Evolutionary conservation across 2,888 invertebrate genomes (phyloP).

Genomic region (Geotrupes spiniger): DNA sequence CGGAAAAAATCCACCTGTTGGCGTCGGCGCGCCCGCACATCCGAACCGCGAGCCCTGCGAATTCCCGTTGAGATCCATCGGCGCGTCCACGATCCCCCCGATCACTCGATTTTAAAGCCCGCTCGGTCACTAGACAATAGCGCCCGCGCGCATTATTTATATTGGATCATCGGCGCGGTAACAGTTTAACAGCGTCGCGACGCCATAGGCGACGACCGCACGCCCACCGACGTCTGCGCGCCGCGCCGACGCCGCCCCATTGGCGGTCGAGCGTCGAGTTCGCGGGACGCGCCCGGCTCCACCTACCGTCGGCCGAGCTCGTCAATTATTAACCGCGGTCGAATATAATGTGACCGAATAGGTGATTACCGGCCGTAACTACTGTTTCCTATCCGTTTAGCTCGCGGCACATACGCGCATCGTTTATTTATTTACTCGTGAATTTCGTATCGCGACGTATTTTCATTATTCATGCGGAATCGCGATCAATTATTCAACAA

Average conservation of each 20-base stretch:
- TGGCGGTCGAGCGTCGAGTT: slow-evolving; percentile 15
- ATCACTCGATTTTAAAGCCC: slow-evolving; percentile 3
- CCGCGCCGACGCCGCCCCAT: slow-evolving; percentile 38
- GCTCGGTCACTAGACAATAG: slow-evolving; percentile 21
- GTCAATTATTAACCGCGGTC: slow-evolving; percentile 33
- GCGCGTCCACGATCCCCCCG: not conserved
- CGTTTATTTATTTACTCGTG: slow-evolving; percentile 1
- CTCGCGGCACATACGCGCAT: not conserved
- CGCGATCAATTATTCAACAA: too few relatives aligned
- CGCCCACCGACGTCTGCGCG: slow-evolving; percentile 36
- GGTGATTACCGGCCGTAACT: slow-evolving; percentile 15
- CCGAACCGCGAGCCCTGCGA: not conserved
- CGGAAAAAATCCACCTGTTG: slow-evolving; percentile 32
- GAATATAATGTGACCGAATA: slow-evolving; percentile 15
- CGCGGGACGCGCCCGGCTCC: slow-evolving; percentile 33
- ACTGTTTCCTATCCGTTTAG: slow-evolving; percentile 6
- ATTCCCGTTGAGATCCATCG: too few relatives aligned
- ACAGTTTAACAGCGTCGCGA: slow-evolving; percentile 32
- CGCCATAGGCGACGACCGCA: slow-evolving; percentile 37
- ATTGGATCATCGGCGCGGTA: slow-evolving; percentile 14
- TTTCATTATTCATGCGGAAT: slow-evolving; percentile 4
- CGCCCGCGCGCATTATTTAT: slow-evolving; percentile 9
- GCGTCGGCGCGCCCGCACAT: not conserved
- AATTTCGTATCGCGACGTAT: slow-evolving; percentile 2
- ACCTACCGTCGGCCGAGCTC: slow-evolving; percentile 30